Evolutionary conservation across 2,113 vertebrate genomes (phyloP).

Genomic region (pig (Sus scrofa)): DNA sequence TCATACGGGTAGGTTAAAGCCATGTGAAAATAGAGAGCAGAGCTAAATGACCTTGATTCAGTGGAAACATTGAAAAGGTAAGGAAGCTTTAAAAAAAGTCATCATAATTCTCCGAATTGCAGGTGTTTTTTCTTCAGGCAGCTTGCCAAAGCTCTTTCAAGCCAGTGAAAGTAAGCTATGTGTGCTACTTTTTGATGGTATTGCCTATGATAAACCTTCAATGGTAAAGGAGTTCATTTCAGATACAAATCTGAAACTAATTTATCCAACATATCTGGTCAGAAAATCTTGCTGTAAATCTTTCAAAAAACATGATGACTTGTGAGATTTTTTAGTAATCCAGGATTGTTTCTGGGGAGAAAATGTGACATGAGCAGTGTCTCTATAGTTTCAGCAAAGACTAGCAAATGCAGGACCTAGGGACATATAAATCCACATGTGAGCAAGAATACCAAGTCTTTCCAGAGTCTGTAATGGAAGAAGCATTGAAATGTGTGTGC

Average conservation of each 20-base stretch:
- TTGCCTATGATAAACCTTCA: slow-evolving; percentile 39
- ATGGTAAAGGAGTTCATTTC: slow-evolving; percentile 66
- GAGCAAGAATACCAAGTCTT: neutral
- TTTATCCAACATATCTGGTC: slow-evolving; percentile 68
- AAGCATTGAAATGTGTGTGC: neutral
- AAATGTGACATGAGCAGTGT: slow-evolving; percentile 54
- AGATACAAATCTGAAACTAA: slow-evolving; percentile 74
- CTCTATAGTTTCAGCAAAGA: slow-evolving; percentile 36
- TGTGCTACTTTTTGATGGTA: slow-evolving; percentile 54
- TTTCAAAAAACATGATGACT: slow-evolving; percentile 78
- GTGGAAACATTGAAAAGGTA: slow-evolving; percentile 16
- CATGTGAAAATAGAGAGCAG: neutral
- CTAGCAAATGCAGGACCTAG: neutral
- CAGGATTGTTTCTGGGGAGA: slow-evolving; percentile 4
- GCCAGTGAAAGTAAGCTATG: neutral
- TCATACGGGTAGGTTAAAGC: neutral
- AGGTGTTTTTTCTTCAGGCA: slow-evolving; percentile 40
- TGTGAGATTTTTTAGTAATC: slow-evolving; percentile 75
- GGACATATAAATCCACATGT: slow-evolving; percentile 6
- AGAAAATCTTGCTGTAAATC: slow-evolving; percentile 74
- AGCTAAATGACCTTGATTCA: neutral
- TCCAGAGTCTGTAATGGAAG: neutral
- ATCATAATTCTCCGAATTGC: slow-evolving; percentile 52
- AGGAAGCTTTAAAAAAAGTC: neutral
- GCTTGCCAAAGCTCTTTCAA: neutral